Evolutionary conservation across 2,113 vertebrate species (phyloP).

Genomic region (Chionis minor): DNA sequence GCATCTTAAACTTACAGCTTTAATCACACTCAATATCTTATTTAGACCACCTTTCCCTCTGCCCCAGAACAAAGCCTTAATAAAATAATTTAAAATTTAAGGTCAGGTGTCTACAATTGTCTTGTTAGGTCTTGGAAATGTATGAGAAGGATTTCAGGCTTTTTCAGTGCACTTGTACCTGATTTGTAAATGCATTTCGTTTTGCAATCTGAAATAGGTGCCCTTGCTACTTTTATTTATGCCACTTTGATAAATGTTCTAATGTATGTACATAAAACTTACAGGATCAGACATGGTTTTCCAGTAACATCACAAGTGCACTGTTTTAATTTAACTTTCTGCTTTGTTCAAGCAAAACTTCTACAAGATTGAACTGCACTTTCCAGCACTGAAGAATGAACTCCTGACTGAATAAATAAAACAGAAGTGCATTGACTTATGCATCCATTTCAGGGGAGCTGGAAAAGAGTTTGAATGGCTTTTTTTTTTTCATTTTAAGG

Average conservation of each 20-base stretch:
- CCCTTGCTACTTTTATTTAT: neutral
- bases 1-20: neutral
- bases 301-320: neutral
- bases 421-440: neutral
- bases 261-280: neutral
- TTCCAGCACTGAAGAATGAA: neutral
- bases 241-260: neutral
- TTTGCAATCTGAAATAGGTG: neutral
- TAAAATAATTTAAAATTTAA: neutral
- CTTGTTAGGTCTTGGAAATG: neutral
- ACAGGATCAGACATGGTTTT: neutral
- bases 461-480: neutral
- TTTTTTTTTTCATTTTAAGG: neutral
- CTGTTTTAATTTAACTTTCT: neutral
- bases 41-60: neutral
- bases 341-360: neutral
- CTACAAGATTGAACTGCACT: neutral
- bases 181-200: neutral
- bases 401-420: neutral
- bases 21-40: neutral
- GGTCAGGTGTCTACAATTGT: neutral
- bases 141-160: neutral
- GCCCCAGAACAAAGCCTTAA: neutral
- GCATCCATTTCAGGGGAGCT: neutral
- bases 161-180: neutral